These are phyloP conservation scores for Limnephilus auricula DNA, from an alignment of 2,888 invertebrate genomes.

Conservation along the genomic window DNA sequence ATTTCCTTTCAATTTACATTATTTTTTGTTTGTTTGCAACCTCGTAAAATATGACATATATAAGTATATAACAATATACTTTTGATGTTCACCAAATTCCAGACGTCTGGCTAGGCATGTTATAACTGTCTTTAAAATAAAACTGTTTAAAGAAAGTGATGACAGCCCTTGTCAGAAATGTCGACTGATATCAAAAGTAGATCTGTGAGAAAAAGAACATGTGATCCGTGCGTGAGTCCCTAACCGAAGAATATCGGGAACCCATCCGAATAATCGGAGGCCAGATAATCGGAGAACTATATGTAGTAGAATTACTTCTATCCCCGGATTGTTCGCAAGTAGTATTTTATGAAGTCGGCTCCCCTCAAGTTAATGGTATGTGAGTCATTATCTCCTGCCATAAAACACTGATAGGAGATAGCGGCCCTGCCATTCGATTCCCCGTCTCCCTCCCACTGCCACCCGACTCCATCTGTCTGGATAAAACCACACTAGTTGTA, in stretches of 20 bases:
- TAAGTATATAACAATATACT: no score
- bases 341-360: neutral
- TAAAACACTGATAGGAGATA: neutral
- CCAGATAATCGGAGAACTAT: neutral
- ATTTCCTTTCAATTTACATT: neutral
- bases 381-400: neutral
- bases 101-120: neutral
- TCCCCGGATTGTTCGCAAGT: neutral
- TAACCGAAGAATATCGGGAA: neutral
- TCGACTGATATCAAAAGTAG: neutral
- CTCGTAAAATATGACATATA: neutral
- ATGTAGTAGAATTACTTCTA: constrained; percentile 2
- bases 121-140: neutral
- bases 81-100: neutral
- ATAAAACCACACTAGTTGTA: neutral
- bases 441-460: neutral
- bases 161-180: neutral
- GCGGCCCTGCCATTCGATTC: neutral
- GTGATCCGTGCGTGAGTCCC: neutral
- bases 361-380: neutral
- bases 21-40: neutral
- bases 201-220: neutral
- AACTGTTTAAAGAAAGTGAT: neutral
- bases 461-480: neutral
- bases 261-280: neutral